Base-by-base conservation (phyloP, 2,888 invertebrate genomes). In the Diaphora mendica region DNA sequence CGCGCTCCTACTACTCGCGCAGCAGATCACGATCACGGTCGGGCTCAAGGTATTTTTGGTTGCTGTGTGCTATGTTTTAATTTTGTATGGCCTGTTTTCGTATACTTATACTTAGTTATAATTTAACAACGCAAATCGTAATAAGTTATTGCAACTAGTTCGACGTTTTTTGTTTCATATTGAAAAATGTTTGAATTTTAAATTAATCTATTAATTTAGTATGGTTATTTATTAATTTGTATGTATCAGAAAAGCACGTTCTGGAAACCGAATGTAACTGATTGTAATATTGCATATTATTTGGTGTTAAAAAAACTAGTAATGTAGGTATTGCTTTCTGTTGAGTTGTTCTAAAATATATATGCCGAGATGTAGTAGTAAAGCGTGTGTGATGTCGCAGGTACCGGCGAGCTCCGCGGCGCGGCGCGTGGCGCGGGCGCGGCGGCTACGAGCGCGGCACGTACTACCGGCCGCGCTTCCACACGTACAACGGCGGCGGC, bases 391-490 rank as follows among this genome's bases (percentile, higher is more conserved):
- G 48, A 5, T 9, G 20, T 20, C 20, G 3, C 73, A 93, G 93
- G 74, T 89, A 88, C 86, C 92, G 94, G n/a, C 93, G 94, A 33
- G 89, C 93, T 71, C 93, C 89, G 70, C 93, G 95, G 0, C 96
- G 96, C 82, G 96, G 96, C 79, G 92, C 92, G 86, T 95, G 95
- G 95, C 95, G 95, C 86, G 95, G 96, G 0, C 95, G 96, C 70
- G 96, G 96, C 71, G 96, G 96, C 33, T 97, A 96, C 90, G 97
- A 97, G 88, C 96, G 97, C 73, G 97, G 97, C 79, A 97, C 97
- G 0, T 98, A 98, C 92, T 98, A 98, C 94, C 97, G 97, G 84
- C 98, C 98, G 1, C 96, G 98, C 79, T 97, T 97, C 96, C 97
- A 97, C 89, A 96, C 96, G 33, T 97, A 96, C 92, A 96, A 96